phyloP scores from a whole-genome alignment of 2,888 invertebrate genomes.

The Adela reaumurella region DNA sequence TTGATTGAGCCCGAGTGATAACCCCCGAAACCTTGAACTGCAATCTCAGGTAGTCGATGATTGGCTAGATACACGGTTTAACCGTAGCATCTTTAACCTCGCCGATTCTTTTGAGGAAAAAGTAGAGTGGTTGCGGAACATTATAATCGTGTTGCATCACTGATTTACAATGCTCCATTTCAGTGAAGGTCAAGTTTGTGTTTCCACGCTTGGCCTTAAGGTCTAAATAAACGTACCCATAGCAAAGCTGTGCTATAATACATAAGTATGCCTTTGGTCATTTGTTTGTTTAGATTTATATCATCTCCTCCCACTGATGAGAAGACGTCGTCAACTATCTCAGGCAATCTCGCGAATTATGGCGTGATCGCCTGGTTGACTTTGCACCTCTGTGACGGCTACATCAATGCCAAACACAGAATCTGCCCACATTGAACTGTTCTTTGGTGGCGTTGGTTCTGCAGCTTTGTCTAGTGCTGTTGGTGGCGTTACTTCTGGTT shows the following conservation, averaged over 20 bases:
- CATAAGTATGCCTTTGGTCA: conserved; percentile 14
- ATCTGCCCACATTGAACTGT: conserved; percentile 12
- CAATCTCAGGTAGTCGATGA: conserved; percentile 15
- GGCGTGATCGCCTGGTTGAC: conserved; percentile 14
- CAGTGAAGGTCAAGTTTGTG: conserved; percentile 14
- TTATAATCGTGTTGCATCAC: conserved; percentile 15
- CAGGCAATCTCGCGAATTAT: conserved; percentile 11
- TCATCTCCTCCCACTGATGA: conserved; percentile 13
- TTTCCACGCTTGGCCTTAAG: conserved; percentile 16
- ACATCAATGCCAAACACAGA: conserved; percentile 16
- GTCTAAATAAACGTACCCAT: conserved; percentile 14
- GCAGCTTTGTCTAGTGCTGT: conserved; percentile 6
- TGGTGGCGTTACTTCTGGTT: conserved; percentile 3
- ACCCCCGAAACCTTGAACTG: conserved; percentile 17
- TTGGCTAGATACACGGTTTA: conserved; percentile 14
- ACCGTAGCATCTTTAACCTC: conserved; percentile 11
- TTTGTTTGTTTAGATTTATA: conserved; percentile 14
- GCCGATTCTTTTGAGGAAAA: conserved; percentile 15
- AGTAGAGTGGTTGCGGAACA: conserved; percentile 17
- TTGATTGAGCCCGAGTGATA: conserved; percentile 18
- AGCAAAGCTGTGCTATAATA: conserved; percentile 16
- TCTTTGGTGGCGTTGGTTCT: conserved; percentile 8
- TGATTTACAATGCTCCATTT: conserved; percentile 15
- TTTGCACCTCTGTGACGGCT: conserved; percentile 12
- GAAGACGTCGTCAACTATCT: conserved; percentile 15